These are phyloP conservation scores for Thysanoteuthis rhombus DNA, from an alignment of 2,888 invertebrate species.

Conservation along the genomic window DNA sequence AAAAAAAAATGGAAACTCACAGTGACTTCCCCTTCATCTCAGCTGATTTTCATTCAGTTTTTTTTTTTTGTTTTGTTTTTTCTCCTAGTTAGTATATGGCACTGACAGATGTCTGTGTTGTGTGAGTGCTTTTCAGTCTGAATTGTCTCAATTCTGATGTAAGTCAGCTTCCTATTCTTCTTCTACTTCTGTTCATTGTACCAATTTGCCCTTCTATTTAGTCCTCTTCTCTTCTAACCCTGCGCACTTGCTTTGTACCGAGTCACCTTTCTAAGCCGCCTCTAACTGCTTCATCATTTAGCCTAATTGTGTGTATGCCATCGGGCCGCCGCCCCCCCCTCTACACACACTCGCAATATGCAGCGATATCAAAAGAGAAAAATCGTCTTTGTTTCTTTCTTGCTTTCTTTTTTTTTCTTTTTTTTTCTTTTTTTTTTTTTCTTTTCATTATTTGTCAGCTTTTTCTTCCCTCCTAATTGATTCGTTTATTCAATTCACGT, in stretches of 20 bases:
- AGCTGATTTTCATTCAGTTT: too few relatives aligned
- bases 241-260: not conserved
- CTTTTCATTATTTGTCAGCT: not conserved
- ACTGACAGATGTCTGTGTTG: too few relatives aligned
- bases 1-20: too few relatives aligned
- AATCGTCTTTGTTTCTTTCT: not conserved
- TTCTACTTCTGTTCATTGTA: not conserved
- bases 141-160: not conserved
- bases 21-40: too few relatives aligned
- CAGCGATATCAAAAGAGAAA: not conserved
- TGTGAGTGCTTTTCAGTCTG: too few relatives aligned
- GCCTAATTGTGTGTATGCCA: slow-evolving; percentile 12
- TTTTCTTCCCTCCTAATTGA: not conserved
- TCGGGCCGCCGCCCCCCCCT: not conserved
- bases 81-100: too few relatives aligned
- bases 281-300: not conserved
- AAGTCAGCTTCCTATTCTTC: not conserved
- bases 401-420: too few relatives aligned
- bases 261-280: not conserved
- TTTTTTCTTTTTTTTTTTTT: too few relatives aligned
- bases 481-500: too few relatives aligned
- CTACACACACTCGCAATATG: not conserved
- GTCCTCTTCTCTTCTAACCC: not conserved
- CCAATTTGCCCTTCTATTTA: not conserved
- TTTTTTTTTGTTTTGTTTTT: too few relatives aligned